Evolutionary conservation across 1,140 invertebrate genomes (phyloP).

Genomic region (Parapsyche elsis): DNA sequence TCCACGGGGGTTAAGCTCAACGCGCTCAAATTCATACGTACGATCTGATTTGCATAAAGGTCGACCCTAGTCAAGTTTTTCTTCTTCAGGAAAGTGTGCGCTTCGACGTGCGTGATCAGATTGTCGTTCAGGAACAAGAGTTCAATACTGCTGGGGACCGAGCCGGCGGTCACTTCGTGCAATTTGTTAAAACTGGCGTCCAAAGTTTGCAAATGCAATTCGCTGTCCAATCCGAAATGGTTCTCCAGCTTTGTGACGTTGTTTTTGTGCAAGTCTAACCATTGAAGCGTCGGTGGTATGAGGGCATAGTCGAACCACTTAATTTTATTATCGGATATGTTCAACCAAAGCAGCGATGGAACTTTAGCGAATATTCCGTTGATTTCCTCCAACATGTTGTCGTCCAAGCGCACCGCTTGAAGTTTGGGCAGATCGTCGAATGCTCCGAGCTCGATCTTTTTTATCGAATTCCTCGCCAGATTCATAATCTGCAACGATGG

Average conservation of each 20-base stretch:
- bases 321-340: constrained; percentile 91
- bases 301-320: constrained; percentile 91
- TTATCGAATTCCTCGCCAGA: constrained; percentile 86
- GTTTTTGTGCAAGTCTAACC: constrained; percentile 92
- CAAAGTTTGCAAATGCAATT: constrained; percentile 79
- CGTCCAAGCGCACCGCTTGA: constrained; percentile 87
- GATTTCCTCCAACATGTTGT: constrained; percentile 86
- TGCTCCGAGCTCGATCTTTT: constrained; percentile 81
- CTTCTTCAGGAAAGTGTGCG: constrained; percentile 86
- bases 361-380: constrained; percentile 86
- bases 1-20: constrained; percentile 78
- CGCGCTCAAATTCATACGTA: constrained; percentile 83
- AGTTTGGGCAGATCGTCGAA: constrained; percentile 84
- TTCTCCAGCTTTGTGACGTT: constrained; percentile 84
- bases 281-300: constrained; percentile 83
- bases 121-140: constrained; percentile 86
- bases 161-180: constrained; percentile 74
- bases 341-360: constrained; percentile 86
- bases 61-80: constrained; percentile 84
- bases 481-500: constrained; percentile 88
- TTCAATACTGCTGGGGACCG: constrained; percentile 82
- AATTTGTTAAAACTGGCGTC: constrained; percentile 88
- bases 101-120: constrained; percentile 80
- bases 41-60: constrained; percentile 86
- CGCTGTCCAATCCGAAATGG: constrained; percentile 76